A percentile compares a stretch with the other conserved stretches of the same genome.
Evolutionary conservation across 92 coral and sea anemone species (phyloP).

Genomic region (Pocillopora meandrina): DNA sequence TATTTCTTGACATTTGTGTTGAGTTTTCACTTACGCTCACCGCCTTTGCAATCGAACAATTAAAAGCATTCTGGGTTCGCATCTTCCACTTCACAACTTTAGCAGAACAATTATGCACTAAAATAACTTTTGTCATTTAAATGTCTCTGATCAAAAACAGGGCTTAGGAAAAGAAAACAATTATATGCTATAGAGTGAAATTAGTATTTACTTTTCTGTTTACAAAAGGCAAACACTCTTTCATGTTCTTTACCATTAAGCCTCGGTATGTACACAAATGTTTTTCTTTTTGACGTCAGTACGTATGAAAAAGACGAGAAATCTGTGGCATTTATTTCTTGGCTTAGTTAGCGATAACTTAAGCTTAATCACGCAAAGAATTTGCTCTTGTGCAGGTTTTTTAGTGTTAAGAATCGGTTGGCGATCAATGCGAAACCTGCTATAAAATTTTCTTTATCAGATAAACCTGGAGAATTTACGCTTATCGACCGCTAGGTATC

Average conservation of each 20-base stretch:
- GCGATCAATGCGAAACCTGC: conserved; percentile 6
- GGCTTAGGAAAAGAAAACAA: conserved; percentile 27
- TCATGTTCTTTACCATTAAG: background rate
- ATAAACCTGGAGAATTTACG: conserved; percentile 14
- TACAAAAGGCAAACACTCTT: conserved; percentile 29
- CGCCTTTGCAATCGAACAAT: background rate
- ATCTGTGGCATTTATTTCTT: background rate
- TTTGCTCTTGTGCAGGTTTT: background rate
- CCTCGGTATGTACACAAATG: conserved; percentile 10
- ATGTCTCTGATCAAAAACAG: conserved; percentile 4
- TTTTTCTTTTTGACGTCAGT: conserved; percentile 8
- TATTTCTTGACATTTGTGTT: background rate
- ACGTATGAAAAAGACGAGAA: background rate
- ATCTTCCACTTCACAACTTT: background rate
- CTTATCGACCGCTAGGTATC: conserved; percentile 39
- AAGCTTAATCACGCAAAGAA: background rate
- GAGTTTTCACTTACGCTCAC: background rate
- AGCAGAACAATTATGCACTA: background rate
- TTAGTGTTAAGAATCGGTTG: background rate
- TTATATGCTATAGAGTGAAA: conserved; percentile 23
- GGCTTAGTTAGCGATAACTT: background rate
- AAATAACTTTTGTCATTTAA: conserved; percentile 14
- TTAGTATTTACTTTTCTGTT: conserved; percentile 23
- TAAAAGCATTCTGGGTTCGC: background rate
- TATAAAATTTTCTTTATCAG: background rate